Conservation (phyloP, 2,888 invertebrate genomes). For the Schizotus pectinicornis region DNA sequence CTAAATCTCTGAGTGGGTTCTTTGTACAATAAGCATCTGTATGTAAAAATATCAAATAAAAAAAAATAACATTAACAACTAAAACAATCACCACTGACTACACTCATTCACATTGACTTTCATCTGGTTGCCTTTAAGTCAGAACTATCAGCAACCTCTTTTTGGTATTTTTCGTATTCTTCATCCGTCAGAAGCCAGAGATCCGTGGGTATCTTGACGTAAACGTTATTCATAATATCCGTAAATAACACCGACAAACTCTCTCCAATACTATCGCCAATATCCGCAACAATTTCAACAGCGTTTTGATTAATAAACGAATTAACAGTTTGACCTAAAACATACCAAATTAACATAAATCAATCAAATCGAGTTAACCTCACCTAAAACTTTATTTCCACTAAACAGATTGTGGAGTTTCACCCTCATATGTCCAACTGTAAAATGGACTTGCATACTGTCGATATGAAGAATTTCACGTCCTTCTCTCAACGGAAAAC, state of each 20-base stretch:
- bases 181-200: slow-evolving; percentile 59
- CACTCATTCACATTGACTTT: background rate
- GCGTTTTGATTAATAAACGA: slow-evolving; percentile 66
- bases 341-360: background rate
- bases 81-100: slow-evolving; percentile 1
- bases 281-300: slow-evolving; percentile 64
- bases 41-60: background rate
- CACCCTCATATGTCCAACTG: slow-evolving; percentile 62
- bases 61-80: background rate
- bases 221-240: slow-evolving; percentile 65
- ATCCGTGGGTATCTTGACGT: slow-evolving; percentile 64
- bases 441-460: slow-evolving; percentile 64
- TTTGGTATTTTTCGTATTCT: slow-evolving; percentile 35
- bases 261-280: slow-evolving; percentile 63
- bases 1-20: background rate
- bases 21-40: background rate
- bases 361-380: slow-evolving; percentile 24
- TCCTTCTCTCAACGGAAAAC: slow-evolving; percentile 56
- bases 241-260: slow-evolving; percentile 64
- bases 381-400: slow-evolving; percentile 66
- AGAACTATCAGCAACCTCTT: slow-evolving; percentile 14
- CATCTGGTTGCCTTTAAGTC: background rate
- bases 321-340: slow-evolving; percentile 64
- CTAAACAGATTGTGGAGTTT: slow-evolving; percentile 67
- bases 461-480: slow-evolving; percentile 60